Evolutionary conservation across 2,113 vertebrate species (phyloP), one percentile per base, ranked within the genome.

Genomic region (Cricetomys ansorgei): DNA sequence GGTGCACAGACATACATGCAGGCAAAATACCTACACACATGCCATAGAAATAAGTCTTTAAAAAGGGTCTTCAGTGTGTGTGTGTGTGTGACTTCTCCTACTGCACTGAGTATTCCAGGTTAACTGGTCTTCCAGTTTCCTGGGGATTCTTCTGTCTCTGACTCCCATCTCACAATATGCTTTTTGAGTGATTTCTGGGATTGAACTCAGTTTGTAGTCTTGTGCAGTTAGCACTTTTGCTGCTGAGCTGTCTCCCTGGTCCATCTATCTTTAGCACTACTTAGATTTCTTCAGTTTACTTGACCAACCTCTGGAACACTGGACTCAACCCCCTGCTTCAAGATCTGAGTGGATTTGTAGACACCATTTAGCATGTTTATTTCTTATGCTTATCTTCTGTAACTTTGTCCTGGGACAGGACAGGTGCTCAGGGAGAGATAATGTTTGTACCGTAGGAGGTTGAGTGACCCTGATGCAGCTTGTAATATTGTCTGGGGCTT

Each of bases 241-340:
- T 0, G 5, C 1, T 17, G n/a, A 81, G 55, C 27, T 59, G 6
- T 45, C 27, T 64, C 40, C 40, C 40, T 64, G 37, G 37, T 55
- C 15, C 55, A 23, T 40, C 87, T 88, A 7, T 79, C n/a, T 62
- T 95, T 57, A 76, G 69, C 7, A 45, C 85, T 95, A 5, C 81
- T 62, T 77, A 92, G 73, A 76, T 91, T 85, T 84, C 50, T 93
- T 95, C 40, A 40, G n/a, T 90, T 94, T 89, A 80, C 91, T 87
- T 97, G n/a, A 64, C 83, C 19, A 91, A 37, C 50, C 45, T 96
- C 92, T 95, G 27, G 4, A 91, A 37, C 31, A 23, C 43, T 64
- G 12, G 55, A 80, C 55, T 85, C 12, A 62, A 8, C 48, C 27
- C 50, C 67, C 45, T 89, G 86, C 91, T 84, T 94, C 21, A 45